These are phyloP conservation scores for Syrrhaptes paradoxus DNA, from an alignment of 2,113 vertebrate species.

Conservation along the genomic window DNA sequence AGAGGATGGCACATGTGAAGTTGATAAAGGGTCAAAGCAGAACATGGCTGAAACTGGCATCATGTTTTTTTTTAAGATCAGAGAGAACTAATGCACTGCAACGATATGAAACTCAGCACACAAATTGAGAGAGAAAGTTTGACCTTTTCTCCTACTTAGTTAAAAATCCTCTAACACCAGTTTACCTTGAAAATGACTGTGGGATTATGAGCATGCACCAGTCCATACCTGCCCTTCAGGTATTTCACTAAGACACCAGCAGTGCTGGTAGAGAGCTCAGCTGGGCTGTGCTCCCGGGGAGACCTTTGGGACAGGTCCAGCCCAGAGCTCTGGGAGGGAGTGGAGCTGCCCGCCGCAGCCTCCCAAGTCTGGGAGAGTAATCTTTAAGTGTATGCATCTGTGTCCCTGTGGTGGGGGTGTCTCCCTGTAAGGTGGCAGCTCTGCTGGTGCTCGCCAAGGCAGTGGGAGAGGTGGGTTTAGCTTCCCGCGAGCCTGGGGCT, in stretches of 20 bases:
- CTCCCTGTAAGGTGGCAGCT: neutral
- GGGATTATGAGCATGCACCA: neutral
- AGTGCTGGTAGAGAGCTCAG: neutral
- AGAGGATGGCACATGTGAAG: neutral
- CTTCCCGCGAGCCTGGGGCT: accelerated
- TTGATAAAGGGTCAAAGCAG: neutral
- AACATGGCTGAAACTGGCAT: neutral
- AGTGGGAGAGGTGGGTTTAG: neutral
- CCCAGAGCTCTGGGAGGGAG: neutral
- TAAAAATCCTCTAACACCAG: neutral
- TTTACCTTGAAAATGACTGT: neutral
- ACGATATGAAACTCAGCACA: neutral
- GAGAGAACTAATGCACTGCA: neutral
- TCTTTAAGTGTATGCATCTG: neutral
- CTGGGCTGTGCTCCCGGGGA: neutral
- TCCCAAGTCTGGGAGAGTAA: neutral
- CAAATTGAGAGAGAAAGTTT: neutral
- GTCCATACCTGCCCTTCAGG: neutral
- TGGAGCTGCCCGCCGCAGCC: accelerated
- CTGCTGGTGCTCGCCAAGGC: accelerated
- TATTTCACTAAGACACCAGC: neutral
- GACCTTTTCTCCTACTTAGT: neutral
- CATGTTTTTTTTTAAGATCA: neutral
- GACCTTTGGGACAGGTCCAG: neutral
- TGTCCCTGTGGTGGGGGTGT: neutral